Percentiles rank a stretch among this genome's conserved stretches.
These are phyloP conservation scores for Zaprionus inermis DNA, from an alignment of 1,140 invertebrate species.

Conservation along the genomic window DNA sequence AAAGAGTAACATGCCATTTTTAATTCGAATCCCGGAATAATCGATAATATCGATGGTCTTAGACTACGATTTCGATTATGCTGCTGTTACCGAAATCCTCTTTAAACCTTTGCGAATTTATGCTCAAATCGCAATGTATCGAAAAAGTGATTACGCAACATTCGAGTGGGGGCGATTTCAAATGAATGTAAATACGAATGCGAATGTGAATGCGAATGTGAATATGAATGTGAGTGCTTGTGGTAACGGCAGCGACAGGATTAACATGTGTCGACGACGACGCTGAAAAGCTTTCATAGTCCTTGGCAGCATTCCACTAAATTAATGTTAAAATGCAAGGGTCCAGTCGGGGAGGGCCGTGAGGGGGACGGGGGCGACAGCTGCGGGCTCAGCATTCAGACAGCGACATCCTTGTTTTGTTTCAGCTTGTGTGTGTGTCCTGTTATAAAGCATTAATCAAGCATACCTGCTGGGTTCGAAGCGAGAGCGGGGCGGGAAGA, in stretches of 20 bases:
- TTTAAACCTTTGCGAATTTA: not conserved
- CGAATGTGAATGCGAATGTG: conserved; percentile 17
- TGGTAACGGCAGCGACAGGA: conserved; percentile 54
- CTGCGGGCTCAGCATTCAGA: conserved; percentile 38
- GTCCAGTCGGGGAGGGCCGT: not conserved
- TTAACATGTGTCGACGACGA: conserved; percentile 73
- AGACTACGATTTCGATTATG: too few species aligned
- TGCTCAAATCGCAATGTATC: not conserved
- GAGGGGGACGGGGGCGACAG: conserved; percentile 34
- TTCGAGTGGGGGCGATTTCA: conserved; percentile 4
- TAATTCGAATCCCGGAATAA: too few species aligned
- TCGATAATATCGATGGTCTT: not conserved
- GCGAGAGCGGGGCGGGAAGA: conserved; percentile 9
- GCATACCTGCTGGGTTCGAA: conserved; percentile 74
- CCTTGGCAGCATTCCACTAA: conserved; percentile 70
- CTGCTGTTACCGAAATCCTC: not conserved
- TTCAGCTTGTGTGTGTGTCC: conserved; percentile 47
- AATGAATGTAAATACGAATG: conserved; percentile 30
- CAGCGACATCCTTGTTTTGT: conserved; percentile 50
- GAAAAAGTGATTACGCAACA: conserved; percentile 4
- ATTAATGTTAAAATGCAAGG: conserved; percentile 79
- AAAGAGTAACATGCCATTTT: too few species aligned
- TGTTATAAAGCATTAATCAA: conserved; percentile 83
- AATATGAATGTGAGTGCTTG: conserved; percentile 27
- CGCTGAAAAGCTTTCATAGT: conserved; percentile 66